phyloP scores from a whole-genome alignment of 2,797 vertebrate genomes.

The Pseudomugil gertrudae region DNA sequence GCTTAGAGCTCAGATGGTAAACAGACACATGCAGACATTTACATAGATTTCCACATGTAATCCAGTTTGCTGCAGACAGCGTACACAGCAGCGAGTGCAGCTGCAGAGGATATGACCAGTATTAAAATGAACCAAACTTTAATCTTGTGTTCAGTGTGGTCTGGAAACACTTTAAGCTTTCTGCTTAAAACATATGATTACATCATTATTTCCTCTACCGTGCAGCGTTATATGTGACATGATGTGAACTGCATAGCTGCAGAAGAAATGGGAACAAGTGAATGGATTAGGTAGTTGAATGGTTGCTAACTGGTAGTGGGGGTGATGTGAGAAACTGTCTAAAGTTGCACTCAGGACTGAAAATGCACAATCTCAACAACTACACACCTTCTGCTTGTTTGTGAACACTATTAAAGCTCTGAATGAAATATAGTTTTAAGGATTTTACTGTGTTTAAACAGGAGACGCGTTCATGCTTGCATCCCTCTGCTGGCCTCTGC shows the following conservation, averaged over 20 bases:
- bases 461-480: constrained; percentile 6
- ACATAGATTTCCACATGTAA: constrained; percentile 13
- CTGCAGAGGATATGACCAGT: constrained; percentile 6
- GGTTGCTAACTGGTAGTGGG: too few species aligned
- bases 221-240: too few species aligned
- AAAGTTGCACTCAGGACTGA: too few species aligned
- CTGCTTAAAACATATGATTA: neutral
- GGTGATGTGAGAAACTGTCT: too few species aligned
- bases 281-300: too few species aligned
- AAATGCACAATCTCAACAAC: neutral
- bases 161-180: neutral
- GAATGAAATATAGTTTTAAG: neutral
- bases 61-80: neutral
- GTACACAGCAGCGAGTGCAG: neutral
- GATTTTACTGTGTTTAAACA: neutral
- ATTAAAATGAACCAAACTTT: constrained; percentile 23
- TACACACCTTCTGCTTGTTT: neutral
- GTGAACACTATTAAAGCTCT: too few species aligned
- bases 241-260: too few species aligned
- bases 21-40: constrained; percentile 36
- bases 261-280: too few species aligned
- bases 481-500: constrained; percentile 15
- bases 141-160: neutral
- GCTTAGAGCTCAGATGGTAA: constrained; percentile 96
- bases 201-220: neutral